These are phyloP conservation scores for Aricia agestis DNA, from an alignment of 1,140 invertebrate genomes.

Conservation along the genomic window DNA sequence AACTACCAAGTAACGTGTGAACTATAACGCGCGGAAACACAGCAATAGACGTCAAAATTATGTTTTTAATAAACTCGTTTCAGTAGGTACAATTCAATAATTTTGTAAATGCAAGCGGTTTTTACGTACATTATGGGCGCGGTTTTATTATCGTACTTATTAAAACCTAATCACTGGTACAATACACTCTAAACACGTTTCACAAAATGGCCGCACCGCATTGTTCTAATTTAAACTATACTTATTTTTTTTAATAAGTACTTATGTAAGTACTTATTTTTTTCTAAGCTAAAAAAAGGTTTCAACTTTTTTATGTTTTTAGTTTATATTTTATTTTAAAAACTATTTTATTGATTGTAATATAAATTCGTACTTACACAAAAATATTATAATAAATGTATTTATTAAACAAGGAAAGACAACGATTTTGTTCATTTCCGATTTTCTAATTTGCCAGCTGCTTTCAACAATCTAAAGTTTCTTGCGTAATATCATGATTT, in stretches of 20 bases:
- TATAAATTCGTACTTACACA: too few relatives aligned
- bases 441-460: neutral
- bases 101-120: neutral
- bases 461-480: neutral
- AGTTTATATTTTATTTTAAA: too few relatives aligned
- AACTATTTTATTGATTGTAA: too few relatives aligned
- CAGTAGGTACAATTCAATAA: neutral
- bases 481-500: neutral
- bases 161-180: conserved; percentile 23
- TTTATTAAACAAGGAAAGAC: neutral
- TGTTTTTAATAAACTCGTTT: conserved; percentile 10
- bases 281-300: too few relatives aligned
- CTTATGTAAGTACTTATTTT: too few relatives aligned
- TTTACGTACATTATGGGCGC: neutral
- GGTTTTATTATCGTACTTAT: conserved; percentile 17
- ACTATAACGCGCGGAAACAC: neutral
- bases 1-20: conserved; percentile 19
- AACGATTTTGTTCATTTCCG: neutral
- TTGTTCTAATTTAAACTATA: neutral
- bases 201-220: conserved; percentile 29
- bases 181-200: conserved; percentile 15
- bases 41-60: conserved; percentile 20
- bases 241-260: too few relatives aligned
- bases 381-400: too few relatives aligned
- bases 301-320: too few relatives aligned